Percentiles rank a stretch among this genome's conserved stretches.
Evolutionary conservation across 2,888 invertebrate species (phyloP).

Genomic region (Parasteatoda lunata): DNA sequence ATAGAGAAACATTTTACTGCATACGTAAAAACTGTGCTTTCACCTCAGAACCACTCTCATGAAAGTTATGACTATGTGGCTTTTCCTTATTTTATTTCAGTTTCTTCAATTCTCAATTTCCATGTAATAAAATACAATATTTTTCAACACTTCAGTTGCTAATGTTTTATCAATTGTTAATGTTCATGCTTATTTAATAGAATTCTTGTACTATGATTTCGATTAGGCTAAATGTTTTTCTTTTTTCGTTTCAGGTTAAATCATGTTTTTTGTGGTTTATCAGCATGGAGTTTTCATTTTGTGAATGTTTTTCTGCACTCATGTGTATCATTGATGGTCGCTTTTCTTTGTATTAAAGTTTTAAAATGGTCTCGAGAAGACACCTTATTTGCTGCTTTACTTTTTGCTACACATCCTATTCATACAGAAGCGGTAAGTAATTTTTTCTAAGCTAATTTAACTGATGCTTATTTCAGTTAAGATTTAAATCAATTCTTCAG

Average conservation of each 20-base stretch:
- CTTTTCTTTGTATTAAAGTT: conserved; percentile 71
- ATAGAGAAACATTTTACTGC: no score
- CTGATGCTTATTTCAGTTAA: no score
- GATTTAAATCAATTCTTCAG: no score
- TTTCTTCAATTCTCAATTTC: no score
- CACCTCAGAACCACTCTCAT: no score
- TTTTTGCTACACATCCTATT: conserved; percentile 90
- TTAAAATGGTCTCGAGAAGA: conserved; percentile 72
- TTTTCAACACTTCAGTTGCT: not conserved
- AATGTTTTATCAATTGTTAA: not conserved
- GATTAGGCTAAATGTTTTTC: not conserved
- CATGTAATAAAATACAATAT: no score
- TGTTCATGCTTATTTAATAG: not conserved
- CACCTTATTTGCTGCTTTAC: conserved; percentile 78
- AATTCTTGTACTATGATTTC: not conserved
- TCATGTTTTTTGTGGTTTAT: conserved; percentile 61
- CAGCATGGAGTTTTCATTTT: conserved; percentile 69
- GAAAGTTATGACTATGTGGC: no score
- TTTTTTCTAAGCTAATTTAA: not conserved
- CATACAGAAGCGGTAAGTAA: conserved; percentile 90
- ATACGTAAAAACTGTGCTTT: no score
- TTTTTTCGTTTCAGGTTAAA: conserved; percentile 62
- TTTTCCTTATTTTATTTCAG: no score
- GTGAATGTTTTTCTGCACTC: conserved; percentile 69
- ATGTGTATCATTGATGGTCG: conserved; percentile 78